Percentiles rank a stretch among this genome's conserved stretches.
Evolutionary conservation across 1,140 invertebrate species (phyloP).

Genomic region (Agrilus planipennis): DNA sequence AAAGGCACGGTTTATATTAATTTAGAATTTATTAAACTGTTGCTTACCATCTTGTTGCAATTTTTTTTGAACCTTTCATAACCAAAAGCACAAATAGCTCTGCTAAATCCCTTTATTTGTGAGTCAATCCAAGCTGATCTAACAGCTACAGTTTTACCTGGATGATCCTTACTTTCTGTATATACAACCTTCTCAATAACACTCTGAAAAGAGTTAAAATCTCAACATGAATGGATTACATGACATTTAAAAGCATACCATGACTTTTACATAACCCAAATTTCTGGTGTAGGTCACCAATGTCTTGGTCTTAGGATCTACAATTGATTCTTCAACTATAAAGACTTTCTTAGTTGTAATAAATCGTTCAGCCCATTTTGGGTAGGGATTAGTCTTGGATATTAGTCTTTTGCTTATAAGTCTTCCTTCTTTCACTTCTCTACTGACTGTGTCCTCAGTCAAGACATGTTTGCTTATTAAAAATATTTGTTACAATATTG

Average conservation of each 20-base stretch:
- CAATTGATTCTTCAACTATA: slow-evolving; percentile 84
- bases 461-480: slow-evolving; percentile 75
- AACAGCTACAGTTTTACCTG: slow-evolving; percentile 60
- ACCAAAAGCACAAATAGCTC: slow-evolving; percentile 77
- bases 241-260: slow-evolving; percentile 40
- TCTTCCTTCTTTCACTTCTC: slow-evolving; percentile 65
- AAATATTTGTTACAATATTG: slow-evolving; percentile 8
- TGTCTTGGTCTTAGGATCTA: slow-evolving; percentile 70
- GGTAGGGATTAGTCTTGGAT: slow-evolving; percentile 79
- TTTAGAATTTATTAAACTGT: too few relatives aligned
- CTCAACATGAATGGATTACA: background rate
- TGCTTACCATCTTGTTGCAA: slow-evolving; percentile 58
- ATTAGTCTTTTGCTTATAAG: slow-evolving; percentile 74
- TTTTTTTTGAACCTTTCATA: slow-evolving; percentile 80
- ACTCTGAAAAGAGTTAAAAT: slow-evolving; percentile 46
- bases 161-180: slow-evolving; percentile 51
- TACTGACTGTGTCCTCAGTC: slow-evolving; percentile 76
- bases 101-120: slow-evolving; percentile 74
- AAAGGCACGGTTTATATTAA: background rate
- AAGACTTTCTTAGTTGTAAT: slow-evolving; percentile 66
- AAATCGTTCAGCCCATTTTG: slow-evolving; percentile 87
- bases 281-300: slow-evolving; percentile 81
- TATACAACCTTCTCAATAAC: slow-evolving; percentile 83
- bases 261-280: slow-evolving; percentile 77
- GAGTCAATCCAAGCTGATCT: slow-evolving; percentile 79